Percentiles rank a stretch among this genome's conserved stretches.
phyloP scores from a whole-genome alignment of 2,113 vertebrate genomes.

The Ictidomys tridecemlineatus region DNA sequence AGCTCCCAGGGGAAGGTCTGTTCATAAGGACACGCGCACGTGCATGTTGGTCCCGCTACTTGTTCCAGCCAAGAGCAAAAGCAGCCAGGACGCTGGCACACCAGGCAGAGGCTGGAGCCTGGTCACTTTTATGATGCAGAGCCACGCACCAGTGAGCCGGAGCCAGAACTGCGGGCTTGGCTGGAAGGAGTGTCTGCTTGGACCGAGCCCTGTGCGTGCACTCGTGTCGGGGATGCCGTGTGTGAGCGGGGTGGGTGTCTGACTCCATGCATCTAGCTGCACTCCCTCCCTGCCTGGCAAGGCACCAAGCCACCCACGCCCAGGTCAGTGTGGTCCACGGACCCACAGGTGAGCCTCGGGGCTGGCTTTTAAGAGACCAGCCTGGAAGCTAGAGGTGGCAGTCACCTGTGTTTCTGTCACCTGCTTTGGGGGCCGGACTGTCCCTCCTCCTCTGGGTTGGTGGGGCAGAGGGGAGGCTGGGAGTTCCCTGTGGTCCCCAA shows the following conservation, averaged over 20 bases:
- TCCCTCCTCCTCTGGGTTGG: background rate
- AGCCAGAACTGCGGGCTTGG: background rate
- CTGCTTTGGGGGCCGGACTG: background rate
- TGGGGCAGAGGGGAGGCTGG: background rate
- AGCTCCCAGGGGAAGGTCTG: background rate
- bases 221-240: too few species aligned
- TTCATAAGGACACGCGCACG: background rate
- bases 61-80: background rate
- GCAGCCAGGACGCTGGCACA: background rate
- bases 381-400: too few species aligned
- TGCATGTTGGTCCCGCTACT: background rate
- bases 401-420: too few species aligned
- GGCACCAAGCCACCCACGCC: too few species aligned
- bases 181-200: background rate
- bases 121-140: fast-evolving
- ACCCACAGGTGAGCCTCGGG: too few species aligned
- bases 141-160: fast-evolving
- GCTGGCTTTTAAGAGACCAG: too few species aligned
- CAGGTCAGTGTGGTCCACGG: too few species aligned
- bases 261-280: too few species aligned
- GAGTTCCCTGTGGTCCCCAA: background rate
- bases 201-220: too few species aligned
- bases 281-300: background rate
- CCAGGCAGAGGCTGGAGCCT: background rate
- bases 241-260: too few species aligned